Evolutionary conservation across 2,888 invertebrate species (phyloP), one percentile per base, ranked within the genome.

Genomic region (Zhengitettix transpicula): DNA sequence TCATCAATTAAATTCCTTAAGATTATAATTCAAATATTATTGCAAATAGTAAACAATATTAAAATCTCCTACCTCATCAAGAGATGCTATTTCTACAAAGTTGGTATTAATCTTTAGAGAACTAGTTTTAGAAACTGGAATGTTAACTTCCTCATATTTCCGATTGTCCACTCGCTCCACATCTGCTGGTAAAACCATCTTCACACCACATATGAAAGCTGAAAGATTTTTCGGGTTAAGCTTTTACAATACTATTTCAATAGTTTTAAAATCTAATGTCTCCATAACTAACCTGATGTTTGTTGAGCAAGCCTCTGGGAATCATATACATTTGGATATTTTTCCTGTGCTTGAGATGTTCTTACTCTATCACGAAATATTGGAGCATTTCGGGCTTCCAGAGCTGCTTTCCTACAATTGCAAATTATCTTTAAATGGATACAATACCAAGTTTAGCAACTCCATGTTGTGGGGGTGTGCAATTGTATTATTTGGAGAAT

Each of bases 301-400:
- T 80, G 75, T 69, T 84, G 85, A 0, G 85, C 83, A 61, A 82
- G 78, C 55, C 83, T 75, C 64, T 87, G 83, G 1, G 83, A 82
- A 71, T 96, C 95, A 71, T 87, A 96, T 0, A 96, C 95, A 73
- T 86, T 87, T 0, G 95, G 95, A 73, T 84, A 93, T 17, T 79
- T 78, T 64, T 82, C 77, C 70, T 75, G 52, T 10, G n/a, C 47
- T 75, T 65, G 61, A 53, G 70, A 7, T 58, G 71, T 67, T 60
- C 69, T 1, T 69, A 68, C 40, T 66, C 44, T 67, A 57, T 71
- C 69, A 16, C 28, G 28, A 71, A 68, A 58, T 71, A 69, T 63
- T 67, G 72, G 52, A 67, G 72, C 62, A 71, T 72, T 62, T 72
- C 71, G 64, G 68, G 66, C 47, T 71, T 69, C 61, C 71, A 64